These are phyloP conservation scores for Anguilla pacifica DNA, from an alignment of 2,797 vertebrate genomes.

Conservation along the genomic window DNA sequence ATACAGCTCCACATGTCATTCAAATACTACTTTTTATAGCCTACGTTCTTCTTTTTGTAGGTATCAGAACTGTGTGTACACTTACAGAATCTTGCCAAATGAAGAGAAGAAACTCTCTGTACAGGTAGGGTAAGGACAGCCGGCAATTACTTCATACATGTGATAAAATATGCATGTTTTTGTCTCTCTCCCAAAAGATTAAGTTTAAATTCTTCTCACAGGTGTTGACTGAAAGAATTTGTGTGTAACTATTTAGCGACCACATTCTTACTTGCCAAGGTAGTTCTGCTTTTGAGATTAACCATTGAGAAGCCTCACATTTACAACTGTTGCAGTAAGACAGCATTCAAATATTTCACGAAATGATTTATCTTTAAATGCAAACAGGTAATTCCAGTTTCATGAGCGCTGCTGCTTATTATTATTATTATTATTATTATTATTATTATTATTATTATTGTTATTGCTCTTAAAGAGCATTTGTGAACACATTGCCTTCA, in stretches of 20 bases:
- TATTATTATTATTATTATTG: neutral
- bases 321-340: neutral
- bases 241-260: slow-evolving; percentile 30
- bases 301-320: neutral
- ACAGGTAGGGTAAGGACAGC: slow-evolving; percentile 77
- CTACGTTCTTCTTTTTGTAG: slow-evolving; percentile 66
- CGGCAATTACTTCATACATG: neutral
- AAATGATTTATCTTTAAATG: neutral
- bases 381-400: neutral
- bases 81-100: slow-evolving; percentile 94
- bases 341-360: neutral
- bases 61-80: slow-evolving; percentile 91
- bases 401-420: neutral
- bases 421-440: neutral
- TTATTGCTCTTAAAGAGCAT: neutral
- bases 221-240: slow-evolving; percentile 7
- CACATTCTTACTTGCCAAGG: neutral
- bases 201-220: slow-evolving; percentile 10
- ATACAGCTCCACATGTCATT: neutral
- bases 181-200: neutral
- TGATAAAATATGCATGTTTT: neutral
- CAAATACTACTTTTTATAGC: neutral
- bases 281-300: slow-evolving; percentile 40
- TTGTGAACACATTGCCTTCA: neutral
- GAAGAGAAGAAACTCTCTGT: slow-evolving; percentile 91